These are phyloP conservation scores for Dryas iulia DNA, from an alignment of 1,140 invertebrate genomes.

Conservation along the genomic window DNA sequence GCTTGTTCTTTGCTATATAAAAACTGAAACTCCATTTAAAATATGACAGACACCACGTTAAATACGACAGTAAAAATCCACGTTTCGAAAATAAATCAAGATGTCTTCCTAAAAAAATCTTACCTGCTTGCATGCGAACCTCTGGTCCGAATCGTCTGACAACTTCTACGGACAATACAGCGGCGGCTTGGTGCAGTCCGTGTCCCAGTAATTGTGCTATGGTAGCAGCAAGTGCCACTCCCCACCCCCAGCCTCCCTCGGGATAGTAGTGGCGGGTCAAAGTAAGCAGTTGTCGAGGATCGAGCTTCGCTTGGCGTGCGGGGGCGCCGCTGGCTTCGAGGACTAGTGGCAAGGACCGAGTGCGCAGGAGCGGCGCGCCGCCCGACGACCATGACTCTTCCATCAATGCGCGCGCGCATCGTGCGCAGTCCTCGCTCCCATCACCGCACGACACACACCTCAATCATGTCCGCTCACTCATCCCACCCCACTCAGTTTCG, in stretches of 20 bases:
- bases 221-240: constrained; percentile 84
- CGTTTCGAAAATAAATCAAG: neutral
- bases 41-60: too few species aligned
- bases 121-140: constrained; percentile 77
- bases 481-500: constrained; percentile 21
- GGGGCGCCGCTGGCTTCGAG: constrained; percentile 63
- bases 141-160: constrained; percentile 75
- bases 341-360: constrained; percentile 68
- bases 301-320: constrained; percentile 64
- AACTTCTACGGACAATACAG: constrained; percentile 77
- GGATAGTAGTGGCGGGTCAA: constrained; percentile 86
- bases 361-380: constrained; percentile 76
- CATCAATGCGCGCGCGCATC: constrained; percentile 74
- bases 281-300: constrained; percentile 74
- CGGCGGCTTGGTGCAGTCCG: constrained; percentile 83
- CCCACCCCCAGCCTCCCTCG: constrained; percentile 91
- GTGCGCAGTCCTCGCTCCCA: constrained; percentile 56
- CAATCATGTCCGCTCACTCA: constrained; percentile 59
- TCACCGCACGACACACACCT: constrained; percentile 55
- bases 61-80: too few species aligned
- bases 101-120: too few species aligned
- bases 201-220: constrained; percentile 85
- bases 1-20: too few species aligned
- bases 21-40: too few species aligned
- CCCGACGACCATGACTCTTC: constrained; percentile 79